Evolutionary conservation across 2,888 invertebrate species (phyloP).

Genomic region (Hybos culiciformis): DNA sequence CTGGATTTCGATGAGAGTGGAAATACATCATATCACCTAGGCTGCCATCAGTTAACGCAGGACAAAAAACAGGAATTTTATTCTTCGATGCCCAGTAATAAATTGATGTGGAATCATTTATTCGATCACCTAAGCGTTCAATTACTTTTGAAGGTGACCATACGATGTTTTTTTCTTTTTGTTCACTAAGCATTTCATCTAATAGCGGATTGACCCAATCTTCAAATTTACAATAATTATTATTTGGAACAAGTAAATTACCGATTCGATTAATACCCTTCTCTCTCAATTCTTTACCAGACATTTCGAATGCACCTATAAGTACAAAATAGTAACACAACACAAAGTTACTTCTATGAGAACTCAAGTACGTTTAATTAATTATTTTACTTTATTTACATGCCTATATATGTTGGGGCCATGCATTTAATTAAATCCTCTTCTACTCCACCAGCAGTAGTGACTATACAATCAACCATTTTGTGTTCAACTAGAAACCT

Average conservation of each 20-base stretch:
- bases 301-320: slow-evolving; percentile 58
- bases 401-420: slow-evolving; percentile 82
- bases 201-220: slow-evolving; percentile 89
- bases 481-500: slow-evolving; percentile 73
- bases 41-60: slow-evolving; percentile 95
- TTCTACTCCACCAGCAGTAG: slow-evolving; percentile 95
- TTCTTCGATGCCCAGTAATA: slow-evolving; percentile 96
- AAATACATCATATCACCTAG: slow-evolving; percentile 99
- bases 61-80: slow-evolving; percentile 94
- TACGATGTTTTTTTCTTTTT: slow-evolving; percentile 51
- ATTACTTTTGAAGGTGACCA: slow-evolving; percentile 93
- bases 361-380: no score
- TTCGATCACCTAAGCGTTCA: slow-evolving; percentile 68
- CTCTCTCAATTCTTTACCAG: slow-evolving; percentile 64
- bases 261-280: slow-evolving; percentile 73
- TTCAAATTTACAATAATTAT: slow-evolving; percentile 96
- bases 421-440: slow-evolving; percentile 99
- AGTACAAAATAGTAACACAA: neutral
- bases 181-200: slow-evolving; percentile 80
- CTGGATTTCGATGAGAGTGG: slow-evolving; percentile 87
- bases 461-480: slow-evolving; percentile 90
- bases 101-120: slow-evolving; percentile 80
- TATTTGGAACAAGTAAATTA: slow-evolving; percentile 93
- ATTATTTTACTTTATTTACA: neutral
- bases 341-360: neutral